Percentiles rank a stretch among this genome's conserved stretches.
Evolutionary conservation across 2,888 invertebrate species (phyloP).

Genomic region (Tenodera sinensis): DNA sequence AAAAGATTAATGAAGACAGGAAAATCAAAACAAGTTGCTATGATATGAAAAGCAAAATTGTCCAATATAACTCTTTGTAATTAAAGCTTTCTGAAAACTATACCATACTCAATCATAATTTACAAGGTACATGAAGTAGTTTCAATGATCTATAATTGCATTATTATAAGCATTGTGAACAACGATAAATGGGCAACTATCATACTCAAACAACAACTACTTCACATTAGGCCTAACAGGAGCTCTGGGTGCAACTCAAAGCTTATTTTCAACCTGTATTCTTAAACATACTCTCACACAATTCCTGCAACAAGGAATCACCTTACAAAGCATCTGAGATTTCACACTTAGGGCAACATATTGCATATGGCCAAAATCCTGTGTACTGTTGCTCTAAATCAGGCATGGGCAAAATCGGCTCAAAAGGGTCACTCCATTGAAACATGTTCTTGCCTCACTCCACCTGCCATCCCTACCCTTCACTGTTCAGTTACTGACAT

Average conservation of each 20-base stretch:
- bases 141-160: too few relatives aligned
- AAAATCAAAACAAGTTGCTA: neutral
- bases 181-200: neutral
- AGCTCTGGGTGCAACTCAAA: neutral
- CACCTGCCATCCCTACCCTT: too few relatives aligned
- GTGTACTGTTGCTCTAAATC: neutral
- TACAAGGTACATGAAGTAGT: too few relatives aligned
- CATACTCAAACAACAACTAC: neutral
- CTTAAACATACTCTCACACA: neutral
- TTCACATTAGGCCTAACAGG: neutral
- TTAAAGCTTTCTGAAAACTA: too few relatives aligned
- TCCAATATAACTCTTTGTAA: neutral
- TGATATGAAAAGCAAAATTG: neutral
- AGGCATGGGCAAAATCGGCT: too few relatives aligned
- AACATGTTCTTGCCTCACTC: too few relatives aligned
- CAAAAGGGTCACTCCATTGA: too few relatives aligned
- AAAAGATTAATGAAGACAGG: neutral
- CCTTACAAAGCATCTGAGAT: neutral
- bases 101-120: too few relatives aligned
- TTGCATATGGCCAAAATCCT: neutral
- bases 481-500: too few relatives aligned
- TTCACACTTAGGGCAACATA: neutral
- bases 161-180: neutral
- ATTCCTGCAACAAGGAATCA: neutral
- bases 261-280: neutral